phyloP scores from a whole-genome alignment of 2,888 invertebrate species.

The Villa cingulata region DNA sequence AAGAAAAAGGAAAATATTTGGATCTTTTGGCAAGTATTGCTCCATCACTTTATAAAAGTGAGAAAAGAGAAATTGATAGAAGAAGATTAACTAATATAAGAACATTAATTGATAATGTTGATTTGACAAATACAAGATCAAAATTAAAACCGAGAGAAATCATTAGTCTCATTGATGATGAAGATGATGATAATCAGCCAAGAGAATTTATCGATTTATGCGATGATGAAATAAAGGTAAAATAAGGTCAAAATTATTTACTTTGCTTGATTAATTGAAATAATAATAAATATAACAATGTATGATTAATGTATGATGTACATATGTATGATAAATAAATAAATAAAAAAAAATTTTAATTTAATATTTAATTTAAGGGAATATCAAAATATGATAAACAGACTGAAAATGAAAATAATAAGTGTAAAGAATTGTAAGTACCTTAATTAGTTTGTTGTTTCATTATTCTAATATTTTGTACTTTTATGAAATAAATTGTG shows the following conservation, averaged over 20 bases:
- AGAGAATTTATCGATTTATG: constrained; percentile 19
- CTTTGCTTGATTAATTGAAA: neutral
- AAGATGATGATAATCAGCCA: constrained; percentile 15
- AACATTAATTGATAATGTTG: too few relatives aligned
- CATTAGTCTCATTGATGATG: constrained; percentile 15
- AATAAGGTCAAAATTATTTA: neutral
- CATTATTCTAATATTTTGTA: too few relatives aligned
- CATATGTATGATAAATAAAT: too few relatives aligned
- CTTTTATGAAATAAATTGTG: too few relatives aligned
- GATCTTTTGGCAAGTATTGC: constrained; percentile 34
- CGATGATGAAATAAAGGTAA: constrained; percentile 15
- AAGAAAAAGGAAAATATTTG: constrained; percentile 43
- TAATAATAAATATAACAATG: too few relatives aligned
- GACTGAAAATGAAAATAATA: constrained; percentile 23
- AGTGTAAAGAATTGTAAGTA: constrained; percentile 25
- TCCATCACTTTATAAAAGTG: constrained; percentile 4
- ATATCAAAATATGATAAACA: neutral
- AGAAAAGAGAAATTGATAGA: neutral
- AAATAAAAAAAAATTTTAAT: too few relatives aligned
- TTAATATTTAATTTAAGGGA: neutral
- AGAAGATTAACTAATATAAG: neutral
- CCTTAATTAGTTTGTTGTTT: too few relatives aligned
- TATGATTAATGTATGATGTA: too few relatives aligned
- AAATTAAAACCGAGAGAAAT: neutral
- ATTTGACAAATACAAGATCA: neutral